Evolutionary conservation across 2,888 invertebrate genomes (phyloP).

Genomic region (Altica lythri): DNA sequence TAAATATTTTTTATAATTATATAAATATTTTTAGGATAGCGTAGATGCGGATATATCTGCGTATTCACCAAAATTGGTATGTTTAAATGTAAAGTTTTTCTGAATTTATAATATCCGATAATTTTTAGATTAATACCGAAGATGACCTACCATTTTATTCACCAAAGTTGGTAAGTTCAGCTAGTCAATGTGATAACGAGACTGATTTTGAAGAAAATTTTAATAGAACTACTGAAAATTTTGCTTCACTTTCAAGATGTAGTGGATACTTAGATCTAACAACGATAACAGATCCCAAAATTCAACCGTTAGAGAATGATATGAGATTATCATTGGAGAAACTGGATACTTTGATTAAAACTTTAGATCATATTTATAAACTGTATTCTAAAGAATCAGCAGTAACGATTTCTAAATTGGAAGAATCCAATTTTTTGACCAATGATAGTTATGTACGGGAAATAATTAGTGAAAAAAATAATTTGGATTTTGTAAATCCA

Average conservation of each 20-base stretch:
- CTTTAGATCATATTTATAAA: slow-evolving; percentile 5
- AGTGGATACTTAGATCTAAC: background rate
- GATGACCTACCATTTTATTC: too few relatives aligned
- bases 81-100: too few relatives aligned
- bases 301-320: background rate
- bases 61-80: too few relatives aligned
- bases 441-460: too few relatives aligned
- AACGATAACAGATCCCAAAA: background rate
- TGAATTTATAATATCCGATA: too few relatives aligned
- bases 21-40: too few relatives aligned
- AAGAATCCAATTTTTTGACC: background rate
- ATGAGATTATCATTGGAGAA: slow-evolving; percentile 3
- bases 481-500: background rate
- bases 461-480: background rate
- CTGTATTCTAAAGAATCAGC: slow-evolving; percentile 2
- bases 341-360: slow-evolving; percentile 2
- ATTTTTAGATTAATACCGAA: too few relatives aligned
- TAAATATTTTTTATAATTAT: too few relatives aligned
- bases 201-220: background rate
- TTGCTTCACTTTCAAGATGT: background rate
- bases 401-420: background rate
- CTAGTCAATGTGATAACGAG: background rate
- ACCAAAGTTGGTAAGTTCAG: background rate
- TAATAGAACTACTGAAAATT: background rate
- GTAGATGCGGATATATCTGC: too few relatives aligned